Conservation (phyloP, 2,888 invertebrate species). For the Catocala sponsa region DNA sequence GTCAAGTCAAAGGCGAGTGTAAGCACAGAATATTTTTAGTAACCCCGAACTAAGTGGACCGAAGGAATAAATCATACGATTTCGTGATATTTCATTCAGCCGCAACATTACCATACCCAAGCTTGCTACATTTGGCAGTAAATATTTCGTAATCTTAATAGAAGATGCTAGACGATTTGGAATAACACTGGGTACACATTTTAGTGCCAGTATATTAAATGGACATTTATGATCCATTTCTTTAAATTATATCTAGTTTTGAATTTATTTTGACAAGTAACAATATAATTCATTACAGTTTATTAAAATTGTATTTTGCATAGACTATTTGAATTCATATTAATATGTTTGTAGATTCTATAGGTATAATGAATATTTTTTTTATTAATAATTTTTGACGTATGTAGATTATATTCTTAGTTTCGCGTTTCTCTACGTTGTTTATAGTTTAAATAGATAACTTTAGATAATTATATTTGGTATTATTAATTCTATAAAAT, state of each 20-base stretch:
- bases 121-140: constrained; percentile 9
- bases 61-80: constrained; percentile 62
- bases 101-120: constrained; percentile 15
- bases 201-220: neutral
- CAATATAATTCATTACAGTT: too few relatives aligned
- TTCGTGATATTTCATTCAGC: constrained; percentile 40
- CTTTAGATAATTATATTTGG: too few relatives aligned
- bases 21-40: constrained; percentile 75
- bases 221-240: neutral
- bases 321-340: too few relatives aligned
- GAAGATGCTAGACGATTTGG: constrained; percentile 8
- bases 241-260: too few relatives aligned
- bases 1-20: constrained; percentile 73
- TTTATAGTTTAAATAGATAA: too few relatives aligned
- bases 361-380: too few relatives aligned
- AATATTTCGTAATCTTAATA: constrained; percentile 18
- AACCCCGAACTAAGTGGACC: constrained; percentile 59
- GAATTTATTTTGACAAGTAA: too few relatives aligned
- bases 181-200: neutral
- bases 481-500: too few relatives aligned
- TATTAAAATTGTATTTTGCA: too few relatives aligned
- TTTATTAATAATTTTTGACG: too few relatives aligned
- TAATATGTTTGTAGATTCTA: neutral
- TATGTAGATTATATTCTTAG: too few relatives aligned
- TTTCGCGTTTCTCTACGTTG: too few relatives aligned